Conservation (phyloP, 2,113 vertebrate genomes). For the Corythoichthys haematopterus region DNA sequence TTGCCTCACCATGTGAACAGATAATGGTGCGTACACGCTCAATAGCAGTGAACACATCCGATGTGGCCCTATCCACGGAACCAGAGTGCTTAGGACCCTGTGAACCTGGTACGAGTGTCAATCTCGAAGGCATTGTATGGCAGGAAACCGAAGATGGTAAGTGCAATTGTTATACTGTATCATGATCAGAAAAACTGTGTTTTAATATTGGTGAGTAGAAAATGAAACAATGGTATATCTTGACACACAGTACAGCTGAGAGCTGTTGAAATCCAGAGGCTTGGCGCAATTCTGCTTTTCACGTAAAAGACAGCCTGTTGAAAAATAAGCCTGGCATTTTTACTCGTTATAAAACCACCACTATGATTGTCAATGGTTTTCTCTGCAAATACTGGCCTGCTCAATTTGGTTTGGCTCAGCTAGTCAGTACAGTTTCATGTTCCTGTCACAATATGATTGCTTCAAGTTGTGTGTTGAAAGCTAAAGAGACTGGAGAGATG, state of each 20-base stretch:
- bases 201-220: no score
- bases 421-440: neutral
- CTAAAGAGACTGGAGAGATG: neutral
- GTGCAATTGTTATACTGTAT: conserved; percentile 35
- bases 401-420: conserved; percentile 2
- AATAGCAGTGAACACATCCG: conserved; percentile 93
- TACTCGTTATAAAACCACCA: neutral
- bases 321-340: neutral
- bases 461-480: neutral
- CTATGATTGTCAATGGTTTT: neutral
- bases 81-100: conserved; percentile 97
- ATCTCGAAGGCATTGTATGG: conserved; percentile 98
- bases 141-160: conserved; percentile 98
- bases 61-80: conserved; percentile 91
- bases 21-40: conserved; percentile 99
- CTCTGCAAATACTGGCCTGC: neutral
- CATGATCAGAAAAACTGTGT: no score
- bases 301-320: neutral
- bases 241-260: neutral
- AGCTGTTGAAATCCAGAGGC: neutral
- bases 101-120: conserved; percentile 96
- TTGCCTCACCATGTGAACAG: conserved; percentile 95
- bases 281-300: neutral
- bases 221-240: neutral
- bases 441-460: neutral